Evolutionary conservation across 1,140 invertebrate genomes (phyloP).

Genomic region (Macrostomum lignano): DNA sequence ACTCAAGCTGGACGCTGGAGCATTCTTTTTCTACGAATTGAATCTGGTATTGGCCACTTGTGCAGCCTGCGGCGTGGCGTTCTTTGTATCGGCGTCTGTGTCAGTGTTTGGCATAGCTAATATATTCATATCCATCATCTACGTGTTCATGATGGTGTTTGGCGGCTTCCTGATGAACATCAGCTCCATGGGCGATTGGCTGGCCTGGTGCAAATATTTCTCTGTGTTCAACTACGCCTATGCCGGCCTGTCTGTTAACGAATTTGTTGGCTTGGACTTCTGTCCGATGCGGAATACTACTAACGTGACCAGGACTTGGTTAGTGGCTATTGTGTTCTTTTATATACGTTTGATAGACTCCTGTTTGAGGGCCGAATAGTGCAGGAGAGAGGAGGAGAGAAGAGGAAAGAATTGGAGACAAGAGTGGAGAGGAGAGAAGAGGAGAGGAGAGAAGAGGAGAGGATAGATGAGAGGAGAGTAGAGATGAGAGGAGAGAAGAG

Average conservation of each 20-base stretch:
- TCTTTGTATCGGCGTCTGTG: conserved; percentile 5
- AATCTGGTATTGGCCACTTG: neutral
- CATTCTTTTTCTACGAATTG: conserved; percentile 6
- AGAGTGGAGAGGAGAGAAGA: too few species aligned
- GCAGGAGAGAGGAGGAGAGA: too few species aligned
- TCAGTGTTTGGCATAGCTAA: conserved; percentile 7
- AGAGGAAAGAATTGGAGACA: too few species aligned
- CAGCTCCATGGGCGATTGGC: conserved; percentile 5
- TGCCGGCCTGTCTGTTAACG: conserved; percentile 3
- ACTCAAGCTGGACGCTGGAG: neutral
- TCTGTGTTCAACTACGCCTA: conserved; percentile 7
- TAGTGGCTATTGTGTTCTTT: too few species aligned
- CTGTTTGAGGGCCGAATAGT: too few species aligned
- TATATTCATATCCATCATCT: conserved; percentile 2
- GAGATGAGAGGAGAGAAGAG: too few species aligned
- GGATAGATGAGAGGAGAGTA: too few species aligned
- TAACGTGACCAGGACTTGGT: too few species aligned
- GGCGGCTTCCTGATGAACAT: conserved; percentile 9
- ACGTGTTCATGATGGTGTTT: conserved; percentile 7
- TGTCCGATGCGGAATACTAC: neutral
- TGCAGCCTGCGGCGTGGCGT: conserved; percentile 4
- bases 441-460: too few species aligned
- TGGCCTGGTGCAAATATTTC: conserved; percentile 8
- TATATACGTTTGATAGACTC: too few species aligned
- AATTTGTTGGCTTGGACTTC: neutral